Evolutionary conservation across 2,888 invertebrate species (phyloP).

Genomic region (Apodemia hepburni): DNA sequence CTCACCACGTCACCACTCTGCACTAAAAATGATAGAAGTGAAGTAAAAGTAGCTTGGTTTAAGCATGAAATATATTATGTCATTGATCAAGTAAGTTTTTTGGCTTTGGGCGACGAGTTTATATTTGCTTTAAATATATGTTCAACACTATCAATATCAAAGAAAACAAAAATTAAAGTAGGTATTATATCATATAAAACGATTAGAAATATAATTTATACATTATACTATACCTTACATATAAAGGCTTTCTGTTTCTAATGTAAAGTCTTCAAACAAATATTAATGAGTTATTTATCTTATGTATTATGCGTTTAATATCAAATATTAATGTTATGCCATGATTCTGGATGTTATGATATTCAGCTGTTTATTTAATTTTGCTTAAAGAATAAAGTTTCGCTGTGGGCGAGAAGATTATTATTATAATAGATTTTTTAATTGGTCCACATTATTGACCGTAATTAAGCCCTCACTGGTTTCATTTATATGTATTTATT

Average conservation of each 20-base stretch:
- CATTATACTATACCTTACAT: no score
- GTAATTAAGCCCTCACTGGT: neutral
- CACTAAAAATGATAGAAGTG: no score
- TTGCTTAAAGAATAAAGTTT: slow-evolving; percentile 68
- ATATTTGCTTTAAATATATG: neutral
- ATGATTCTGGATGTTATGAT: slow-evolving; percentile 61
- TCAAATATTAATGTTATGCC: slow-evolving; percentile 63
- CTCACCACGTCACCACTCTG: no score
- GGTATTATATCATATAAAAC: neutral
- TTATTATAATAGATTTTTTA: slow-evolving; percentile 40
- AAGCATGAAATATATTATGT: no score
- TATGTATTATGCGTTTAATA: slow-evolving; percentile 16
- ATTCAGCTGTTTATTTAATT: slow-evolving; percentile 59
- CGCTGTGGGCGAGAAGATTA: slow-evolving; percentile 74
- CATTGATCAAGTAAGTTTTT: no score
- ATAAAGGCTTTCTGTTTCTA: neutral
- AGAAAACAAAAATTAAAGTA: neutral
- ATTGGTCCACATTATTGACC: neutral
- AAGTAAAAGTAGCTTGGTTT: no score
- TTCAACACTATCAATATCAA: neutral
- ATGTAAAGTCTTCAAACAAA: neutral
- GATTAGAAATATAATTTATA: neutral
- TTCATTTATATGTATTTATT: neutral
- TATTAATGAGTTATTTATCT: slow-evolving; percentile 13
- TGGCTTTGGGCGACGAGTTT: neutral